Evolutionary conservation across 2,888 invertebrate genomes (phyloP).

Genomic region (Hartigia nigra): DNA sequence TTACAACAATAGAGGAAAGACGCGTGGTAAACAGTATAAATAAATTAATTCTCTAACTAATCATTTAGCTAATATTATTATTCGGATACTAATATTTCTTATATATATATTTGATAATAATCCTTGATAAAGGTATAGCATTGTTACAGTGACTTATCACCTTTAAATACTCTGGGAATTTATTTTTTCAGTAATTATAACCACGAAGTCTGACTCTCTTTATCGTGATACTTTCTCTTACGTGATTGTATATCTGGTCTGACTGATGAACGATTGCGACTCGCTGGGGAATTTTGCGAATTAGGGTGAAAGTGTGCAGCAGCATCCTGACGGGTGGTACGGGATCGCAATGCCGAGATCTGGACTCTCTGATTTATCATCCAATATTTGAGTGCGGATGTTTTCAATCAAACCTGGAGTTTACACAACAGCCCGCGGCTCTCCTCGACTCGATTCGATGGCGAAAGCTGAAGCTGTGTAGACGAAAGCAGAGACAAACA

Average conservation of each 20-base stretch:
- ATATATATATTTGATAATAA: no score
- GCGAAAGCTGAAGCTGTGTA: slow-evolving; percentile 48
- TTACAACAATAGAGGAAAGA: slow-evolving; percentile 11
- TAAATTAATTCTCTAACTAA: no score
- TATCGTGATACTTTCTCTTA: background rate
- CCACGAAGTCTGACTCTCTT: background rate
- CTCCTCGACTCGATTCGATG: slow-evolving; percentile 53
- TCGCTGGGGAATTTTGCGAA: background rate
- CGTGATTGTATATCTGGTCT: background rate
- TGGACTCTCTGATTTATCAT: slow-evolving; percentile 56
- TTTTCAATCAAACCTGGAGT: slow-evolving; percentile 62
- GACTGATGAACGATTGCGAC: background rate
- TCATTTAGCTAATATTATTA: no score
- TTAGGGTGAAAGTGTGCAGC: background rate
- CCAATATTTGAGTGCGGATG: slow-evolving; percentile 63
- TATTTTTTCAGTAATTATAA: background rate
- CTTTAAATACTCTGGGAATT: no score
- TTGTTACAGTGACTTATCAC: no score
- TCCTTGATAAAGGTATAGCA: no score
- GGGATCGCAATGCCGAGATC: slow-evolving; percentile 13
- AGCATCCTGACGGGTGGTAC: background rate
- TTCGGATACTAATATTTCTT: no score
- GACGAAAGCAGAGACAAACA: slow-evolving; percentile 58
- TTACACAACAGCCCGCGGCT: slow-evolving; percentile 62
- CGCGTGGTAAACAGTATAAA: background rate